Evolutionary conservation across 92 coral and sea anemone species (phyloP), one percentile per base, ranked within the genome.

Genomic region (Porites rus): DNA sequence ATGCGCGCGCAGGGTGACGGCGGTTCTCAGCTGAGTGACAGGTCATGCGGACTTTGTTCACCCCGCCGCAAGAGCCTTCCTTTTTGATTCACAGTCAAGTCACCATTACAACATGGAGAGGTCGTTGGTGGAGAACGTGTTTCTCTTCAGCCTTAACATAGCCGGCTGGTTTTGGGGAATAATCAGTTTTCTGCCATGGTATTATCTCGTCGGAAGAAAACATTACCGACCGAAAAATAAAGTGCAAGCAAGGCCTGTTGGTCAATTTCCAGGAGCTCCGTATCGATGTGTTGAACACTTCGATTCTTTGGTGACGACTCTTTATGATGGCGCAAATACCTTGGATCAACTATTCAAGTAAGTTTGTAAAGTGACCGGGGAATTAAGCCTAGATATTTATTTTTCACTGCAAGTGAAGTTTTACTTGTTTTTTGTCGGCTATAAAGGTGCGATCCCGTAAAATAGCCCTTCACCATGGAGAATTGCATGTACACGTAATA

Each of bases 161-260:
- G 94, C 96, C 17, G 99, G 97, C 53, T 93, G 97, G 95, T 59
- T 93, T 7, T 97, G 99, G 99, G 97, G 99, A 74, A 89, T 97
- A 14, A 86, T 97, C 50, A 92, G 97, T 60, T 97, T 97, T 88
- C 64, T 93, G 3, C 99, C 99, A 17, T 97, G 99, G 99, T 97
- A 95, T 53, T 88, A 95, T 43, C 63, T 97, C 77, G 88, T 92
- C 43, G 99, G 99, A 88, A 93, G 97, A 80, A 94, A 95, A 79
- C 85, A 88, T 20, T 82, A 75, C 67, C 89, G 87, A 51, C 92
- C 96, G 46, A 76, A 89, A 43, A 87, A 90, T 60, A 95, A 92
- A 81, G 65, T 86, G 25, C 99, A 97, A 91, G 98, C 96, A 22
- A 87, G 87, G 71, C 94, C 96, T 13, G 91, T 98, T 31, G 90